Percentiles rank a stretch among this genome's conserved stretches.
These are phyloP conservation scores for Gobius niger DNA, from an alignment of 2,113 vertebrate species.

Conservation along the genomic window DNA sequence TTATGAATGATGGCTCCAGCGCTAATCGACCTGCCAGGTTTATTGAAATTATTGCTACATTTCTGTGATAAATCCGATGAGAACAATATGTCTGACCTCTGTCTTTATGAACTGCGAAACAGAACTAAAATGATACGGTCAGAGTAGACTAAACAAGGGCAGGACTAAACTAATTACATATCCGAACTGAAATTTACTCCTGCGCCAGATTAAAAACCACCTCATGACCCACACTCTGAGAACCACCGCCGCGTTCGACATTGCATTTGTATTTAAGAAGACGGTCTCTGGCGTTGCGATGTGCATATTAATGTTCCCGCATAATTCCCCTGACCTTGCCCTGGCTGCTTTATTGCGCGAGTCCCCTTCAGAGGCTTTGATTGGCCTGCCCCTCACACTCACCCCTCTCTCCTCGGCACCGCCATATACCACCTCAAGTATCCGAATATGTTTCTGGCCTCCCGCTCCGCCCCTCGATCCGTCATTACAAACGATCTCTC, in stretches of 20 bases:
- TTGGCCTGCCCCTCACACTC: conserved; percentile 46
- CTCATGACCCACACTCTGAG: neutral
- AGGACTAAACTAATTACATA: no score
- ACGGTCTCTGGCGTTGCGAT: conserved; percentile 16
- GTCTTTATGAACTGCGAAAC: conserved; percentile 13
- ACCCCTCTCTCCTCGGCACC: conserved; percentile 39
- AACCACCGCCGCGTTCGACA: conserved; percentile 24
- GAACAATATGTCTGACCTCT: conserved; percentile 53
- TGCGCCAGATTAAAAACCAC: neutral
- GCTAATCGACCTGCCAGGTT: conserved; percentile 51
- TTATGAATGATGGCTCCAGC: conserved; percentile 47
- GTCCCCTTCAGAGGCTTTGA: conserved; percentile 50
- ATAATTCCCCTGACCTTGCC: conserved; percentile 61
- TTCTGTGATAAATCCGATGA: conserved; percentile 29
- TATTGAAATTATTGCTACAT: conserved; percentile 52
- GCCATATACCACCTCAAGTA: conserved; percentile 49
- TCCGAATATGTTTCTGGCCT: conserved; percentile 63
- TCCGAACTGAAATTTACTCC: neutral
- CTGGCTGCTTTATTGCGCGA: conserved; percentile 46
- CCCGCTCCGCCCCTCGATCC: conserved; percentile 47
- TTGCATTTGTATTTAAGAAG: conserved; percentile 43
- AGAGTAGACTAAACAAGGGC: no score
- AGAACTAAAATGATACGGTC: neutral
- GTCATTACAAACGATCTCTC: conserved; percentile 73
- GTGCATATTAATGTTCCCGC: conserved; percentile 43